Evolutionary conservation across 1,140 invertebrate species (phyloP).

Genomic region (Apis cerana): DNA sequence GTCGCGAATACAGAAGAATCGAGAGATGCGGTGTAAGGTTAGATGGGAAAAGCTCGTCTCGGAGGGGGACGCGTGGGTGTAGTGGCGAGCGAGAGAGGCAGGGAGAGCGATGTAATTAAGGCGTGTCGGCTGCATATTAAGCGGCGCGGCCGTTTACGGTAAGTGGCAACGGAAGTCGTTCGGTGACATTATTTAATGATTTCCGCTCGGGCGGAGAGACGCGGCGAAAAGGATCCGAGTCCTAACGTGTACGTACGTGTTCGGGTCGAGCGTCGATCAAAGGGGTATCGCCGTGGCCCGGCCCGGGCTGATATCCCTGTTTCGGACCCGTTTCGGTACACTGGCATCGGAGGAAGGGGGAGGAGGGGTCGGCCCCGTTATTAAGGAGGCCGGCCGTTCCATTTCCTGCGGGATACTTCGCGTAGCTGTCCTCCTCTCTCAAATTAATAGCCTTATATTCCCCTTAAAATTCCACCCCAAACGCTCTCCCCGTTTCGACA

Average conservation of each 20-base stretch:
- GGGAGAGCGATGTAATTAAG: constrained; percentile 60
- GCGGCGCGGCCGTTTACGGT: constrained; percentile 14
- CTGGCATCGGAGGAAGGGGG: too few relatives aligned
- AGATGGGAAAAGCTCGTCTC: not conserved
- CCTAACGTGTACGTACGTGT: too few relatives aligned
- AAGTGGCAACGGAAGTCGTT: constrained; percentile 49
- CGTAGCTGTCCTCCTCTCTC: not conserved
- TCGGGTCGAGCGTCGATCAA: too few relatives aligned
- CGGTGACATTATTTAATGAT: constrained; percentile 54
- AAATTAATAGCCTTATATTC: not conserved
- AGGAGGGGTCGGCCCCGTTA: not conserved
- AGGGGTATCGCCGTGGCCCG: not conserved
- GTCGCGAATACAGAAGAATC: too few relatives aligned
- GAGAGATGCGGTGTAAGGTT: accelerated
- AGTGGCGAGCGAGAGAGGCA: constrained; percentile 15
- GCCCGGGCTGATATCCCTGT: not conserved
- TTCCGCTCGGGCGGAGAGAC: constrained; percentile 22
- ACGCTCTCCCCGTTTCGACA: too few relatives aligned
- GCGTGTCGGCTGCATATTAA: constrained; percentile 60
- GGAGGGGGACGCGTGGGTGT: not conserved
- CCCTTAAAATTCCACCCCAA: not conserved
- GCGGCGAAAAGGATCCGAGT: not conserved
- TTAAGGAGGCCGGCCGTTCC: not conserved
- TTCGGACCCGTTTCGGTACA: not conserved
- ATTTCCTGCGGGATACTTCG: not conserved